Conservation (phyloP, 2,888 invertebrate genomes). For the Barypeithes pellucidus region DNA sequence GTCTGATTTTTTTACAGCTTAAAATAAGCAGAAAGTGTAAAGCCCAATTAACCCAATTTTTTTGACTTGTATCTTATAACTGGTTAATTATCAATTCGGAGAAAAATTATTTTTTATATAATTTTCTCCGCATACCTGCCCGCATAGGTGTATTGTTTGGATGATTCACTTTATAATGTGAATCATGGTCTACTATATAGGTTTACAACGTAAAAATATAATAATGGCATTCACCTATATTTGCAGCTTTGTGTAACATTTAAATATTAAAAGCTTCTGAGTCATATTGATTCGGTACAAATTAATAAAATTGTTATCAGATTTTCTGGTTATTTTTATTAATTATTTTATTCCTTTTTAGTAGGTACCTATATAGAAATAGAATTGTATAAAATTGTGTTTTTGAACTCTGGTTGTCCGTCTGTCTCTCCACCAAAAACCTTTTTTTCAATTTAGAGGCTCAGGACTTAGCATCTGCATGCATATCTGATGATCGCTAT, state of each 20-base stretch:
- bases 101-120: background rate
- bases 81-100: background rate
- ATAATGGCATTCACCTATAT: constrained; percentile 16
- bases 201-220: constrained; percentile 2
- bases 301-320: constrained; percentile 1
- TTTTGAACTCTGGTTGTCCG: too few species aligned
- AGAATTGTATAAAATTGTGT: too few species aligned
- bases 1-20: too few species aligned
- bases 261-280: constrained; percentile 19
- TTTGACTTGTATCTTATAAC: too few species aligned
- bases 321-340: background rate
- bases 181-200: constrained; percentile 22
- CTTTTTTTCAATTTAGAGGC: too few species aligned
- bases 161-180: constrained; percentile 30
- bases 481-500: too few species aligned
- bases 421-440: too few species aligned
- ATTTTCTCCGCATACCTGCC: constrained; percentile 11
- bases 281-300: background rate
- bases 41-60: too few species aligned
- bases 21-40: too few species aligned
- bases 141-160: constrained; percentile 19
- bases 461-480: too few species aligned
- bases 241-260: constrained; percentile 8
- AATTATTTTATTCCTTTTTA: background rate
- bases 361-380: too few species aligned